Evolutionary conservation across 2,113 vertebrate species (phyloP).

Genomic region (Catharus bicknelli): DNA sequence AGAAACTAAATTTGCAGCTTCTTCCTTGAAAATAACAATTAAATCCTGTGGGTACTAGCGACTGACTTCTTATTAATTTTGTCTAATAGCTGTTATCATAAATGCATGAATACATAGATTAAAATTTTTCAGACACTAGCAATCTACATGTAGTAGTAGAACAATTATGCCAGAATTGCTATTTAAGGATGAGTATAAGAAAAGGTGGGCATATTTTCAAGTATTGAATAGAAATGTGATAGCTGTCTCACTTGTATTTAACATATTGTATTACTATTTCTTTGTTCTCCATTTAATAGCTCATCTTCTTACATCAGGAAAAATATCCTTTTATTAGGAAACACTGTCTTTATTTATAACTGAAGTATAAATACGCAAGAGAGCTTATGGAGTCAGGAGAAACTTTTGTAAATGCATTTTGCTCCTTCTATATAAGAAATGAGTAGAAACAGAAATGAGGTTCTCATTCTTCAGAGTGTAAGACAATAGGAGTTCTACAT

Average conservation of each 20-base stretch:
- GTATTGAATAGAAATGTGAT: background rate
- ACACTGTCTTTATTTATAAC: background rate
- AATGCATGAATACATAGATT: background rate
- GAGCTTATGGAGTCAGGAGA: background rate
- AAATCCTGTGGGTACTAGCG: background rate
- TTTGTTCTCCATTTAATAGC: background rate
- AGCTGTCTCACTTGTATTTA: background rate
- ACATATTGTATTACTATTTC: background rate
- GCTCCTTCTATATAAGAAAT: background rate
- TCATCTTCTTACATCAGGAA: background rate
- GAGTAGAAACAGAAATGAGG: background rate
- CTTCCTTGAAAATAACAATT: conserved; percentile 17
- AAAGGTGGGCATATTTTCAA: background rate
- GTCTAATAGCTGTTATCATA: background rate
- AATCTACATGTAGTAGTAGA: background rate
- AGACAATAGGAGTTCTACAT: background rate
- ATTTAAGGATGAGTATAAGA: background rate
- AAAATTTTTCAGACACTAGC: background rate
- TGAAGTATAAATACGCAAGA: background rate
- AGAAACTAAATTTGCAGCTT: conserved; percentile 5
- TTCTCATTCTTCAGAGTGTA: background rate
- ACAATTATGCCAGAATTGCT: background rate
- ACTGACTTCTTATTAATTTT: background rate
- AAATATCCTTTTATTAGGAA: background rate
- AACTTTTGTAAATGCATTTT: background rate